phyloP scores from a whole-genome alignment of 2,888 invertebrate species.

The Neuroscelio doddi region DNA sequence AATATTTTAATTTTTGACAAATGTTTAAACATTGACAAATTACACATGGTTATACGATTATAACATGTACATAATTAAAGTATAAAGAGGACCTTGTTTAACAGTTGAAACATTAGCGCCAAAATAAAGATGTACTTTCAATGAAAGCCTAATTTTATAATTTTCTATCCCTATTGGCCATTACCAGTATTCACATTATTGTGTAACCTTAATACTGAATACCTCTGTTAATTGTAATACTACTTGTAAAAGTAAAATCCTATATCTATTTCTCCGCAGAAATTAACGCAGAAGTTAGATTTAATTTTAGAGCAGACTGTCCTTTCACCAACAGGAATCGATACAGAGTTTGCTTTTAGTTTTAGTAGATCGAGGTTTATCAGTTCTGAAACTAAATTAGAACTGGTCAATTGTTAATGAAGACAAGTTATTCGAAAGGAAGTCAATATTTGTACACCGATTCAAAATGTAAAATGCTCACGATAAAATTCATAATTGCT shows the following conservation, averaged over 20 bases:
- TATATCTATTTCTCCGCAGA: conserved; percentile 44
- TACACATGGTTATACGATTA: too few relatives aligned
- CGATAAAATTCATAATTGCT: too few relatives aligned
- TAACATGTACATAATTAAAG: too few relatives aligned
- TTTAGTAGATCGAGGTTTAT: conserved; percentile 47
- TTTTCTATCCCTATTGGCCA: too few relatives aligned
- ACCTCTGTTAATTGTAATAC: conserved; percentile 33
- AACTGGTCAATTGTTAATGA: conserved; percentile 50
- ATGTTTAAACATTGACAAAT: too few relatives aligned
- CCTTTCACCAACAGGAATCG: conserved; percentile 48
- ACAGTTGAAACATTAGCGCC: too few relatives aligned
- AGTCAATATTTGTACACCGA: conserved; percentile 28
- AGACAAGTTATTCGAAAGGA: conserved; percentile 44
- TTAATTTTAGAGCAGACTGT: conserved; percentile 48
- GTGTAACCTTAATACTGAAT: too few relatives aligned
- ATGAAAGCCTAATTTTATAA: too few relatives aligned
- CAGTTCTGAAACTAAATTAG: conserved; percentile 49
- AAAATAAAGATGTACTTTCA: too few relatives aligned
- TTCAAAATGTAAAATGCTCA: not conserved
- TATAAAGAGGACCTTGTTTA: too few relatives aligned
- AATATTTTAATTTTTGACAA: too few relatives aligned
- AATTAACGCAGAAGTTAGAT: conserved; percentile 53
- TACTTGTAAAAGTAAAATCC: conserved; percentile 43
- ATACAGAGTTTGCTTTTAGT: conserved; percentile 47
- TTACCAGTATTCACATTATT: too few relatives aligned